Evolutionary conservation across 2,113 vertebrate species (phyloP).

Genomic region (Rutilus rutilus): DNA sequence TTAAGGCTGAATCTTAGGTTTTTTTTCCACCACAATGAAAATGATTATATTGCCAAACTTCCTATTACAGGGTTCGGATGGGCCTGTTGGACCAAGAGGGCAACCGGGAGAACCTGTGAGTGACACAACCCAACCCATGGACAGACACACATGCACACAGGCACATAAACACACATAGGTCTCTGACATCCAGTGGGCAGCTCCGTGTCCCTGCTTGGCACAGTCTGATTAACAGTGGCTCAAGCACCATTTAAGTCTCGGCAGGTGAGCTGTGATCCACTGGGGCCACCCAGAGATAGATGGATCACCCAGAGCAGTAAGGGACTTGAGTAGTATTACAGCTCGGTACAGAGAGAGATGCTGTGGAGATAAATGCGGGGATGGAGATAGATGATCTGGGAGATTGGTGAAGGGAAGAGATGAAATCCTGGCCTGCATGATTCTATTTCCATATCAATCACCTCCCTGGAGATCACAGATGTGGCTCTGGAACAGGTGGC

Average conservation of each 20-base stretch:
- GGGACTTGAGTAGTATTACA: constrained; percentile 48
- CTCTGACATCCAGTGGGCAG: constrained; percentile 12
- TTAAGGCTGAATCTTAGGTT: not conserved
- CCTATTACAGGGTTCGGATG: constrained; percentile 80
- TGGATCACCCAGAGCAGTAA: constrained; percentile 58
- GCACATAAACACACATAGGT: constrained; percentile 26
- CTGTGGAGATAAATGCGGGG: constrained; percentile 40
- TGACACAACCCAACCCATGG: constrained; percentile 51
- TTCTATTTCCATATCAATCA: constrained; percentile 86
- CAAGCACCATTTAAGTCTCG: constrained; percentile 64
- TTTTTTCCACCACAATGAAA: not conserved
- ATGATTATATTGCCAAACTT: not conserved
- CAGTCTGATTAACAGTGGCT: constrained; percentile 70
- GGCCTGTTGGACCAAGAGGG: constrained; percentile 83
- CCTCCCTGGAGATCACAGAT: constrained; percentile 82
- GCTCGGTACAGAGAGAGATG: constrained; percentile 43
- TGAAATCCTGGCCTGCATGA: constrained; percentile 73
- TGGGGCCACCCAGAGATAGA: constrained; percentile 53
- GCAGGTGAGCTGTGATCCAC: constrained; percentile 65
- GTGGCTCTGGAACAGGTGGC: constrained; percentile 81
- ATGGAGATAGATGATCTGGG: constrained; percentile 52
- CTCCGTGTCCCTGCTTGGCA: constrained; percentile 13
- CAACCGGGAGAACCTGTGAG: constrained; percentile 91
- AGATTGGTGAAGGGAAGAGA: constrained; percentile 57
- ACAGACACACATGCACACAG: constrained; percentile 13